Evolutionary conservation across 2,888 invertebrate genomes (phyloP).

Genomic region (Pardosa pseudoannulata): DNA sequence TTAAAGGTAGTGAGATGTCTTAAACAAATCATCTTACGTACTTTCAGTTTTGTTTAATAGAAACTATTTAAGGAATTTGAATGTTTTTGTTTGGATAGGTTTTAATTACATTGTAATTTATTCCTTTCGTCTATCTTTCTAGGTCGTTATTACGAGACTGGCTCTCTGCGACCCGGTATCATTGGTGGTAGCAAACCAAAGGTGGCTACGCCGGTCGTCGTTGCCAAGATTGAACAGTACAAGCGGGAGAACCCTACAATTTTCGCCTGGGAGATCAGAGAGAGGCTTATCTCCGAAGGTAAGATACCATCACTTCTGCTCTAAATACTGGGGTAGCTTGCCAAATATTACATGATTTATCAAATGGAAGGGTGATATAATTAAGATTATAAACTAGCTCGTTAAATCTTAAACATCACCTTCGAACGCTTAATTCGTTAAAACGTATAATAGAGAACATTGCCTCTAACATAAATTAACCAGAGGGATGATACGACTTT

Average conservation of each 20-base stretch:
- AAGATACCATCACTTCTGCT: constrained; percentile 76
- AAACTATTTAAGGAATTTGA: no score
- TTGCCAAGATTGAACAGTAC: constrained; percentile 98
- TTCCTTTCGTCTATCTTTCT: background rate
- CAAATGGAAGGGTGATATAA: background rate
- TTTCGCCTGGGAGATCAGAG: constrained; percentile 99
- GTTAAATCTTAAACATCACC: background rate
- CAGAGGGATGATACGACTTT: no score
- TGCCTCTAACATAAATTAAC: no score
- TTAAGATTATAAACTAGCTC: background rate
- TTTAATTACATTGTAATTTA: background rate
- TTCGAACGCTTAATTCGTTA: background rate
- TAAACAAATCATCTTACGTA: no score
- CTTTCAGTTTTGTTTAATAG: no score
- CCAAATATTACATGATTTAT: no score
- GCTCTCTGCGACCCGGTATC: constrained; percentile 77
- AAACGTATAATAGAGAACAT: background rate
- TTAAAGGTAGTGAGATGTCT: no score
- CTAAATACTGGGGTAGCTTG: no score
- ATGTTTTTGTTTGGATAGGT: no score
- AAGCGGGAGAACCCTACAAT: constrained; percentile 98
- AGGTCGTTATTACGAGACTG: constrained; percentile 72
- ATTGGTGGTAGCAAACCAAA: constrained; percentile 98
- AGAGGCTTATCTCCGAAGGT: constrained; percentile 97
- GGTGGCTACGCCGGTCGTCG: constrained; percentile 97